Percentiles rank a stretch among this genome's conserved stretches.
Conservation (phyloP, 2,797 vertebrate genomes). For the Poeciliopsis gracilis region DNA sequence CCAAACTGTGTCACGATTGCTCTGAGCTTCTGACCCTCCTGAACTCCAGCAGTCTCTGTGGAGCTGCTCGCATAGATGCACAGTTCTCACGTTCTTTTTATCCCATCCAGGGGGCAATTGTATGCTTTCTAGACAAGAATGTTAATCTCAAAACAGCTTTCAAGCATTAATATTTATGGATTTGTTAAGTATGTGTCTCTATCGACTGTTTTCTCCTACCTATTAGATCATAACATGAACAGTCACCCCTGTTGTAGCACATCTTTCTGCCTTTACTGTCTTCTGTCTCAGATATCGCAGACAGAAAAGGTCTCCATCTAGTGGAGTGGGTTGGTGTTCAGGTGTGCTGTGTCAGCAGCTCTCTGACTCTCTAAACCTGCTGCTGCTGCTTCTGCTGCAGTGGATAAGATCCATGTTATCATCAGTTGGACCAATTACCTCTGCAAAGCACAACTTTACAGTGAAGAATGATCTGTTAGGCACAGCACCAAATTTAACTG, state of each 20-base stretch:
- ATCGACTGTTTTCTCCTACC: conserved; percentile 22
- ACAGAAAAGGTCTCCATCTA: conserved; percentile 64
- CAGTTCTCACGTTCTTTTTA: conserved; percentile 14
- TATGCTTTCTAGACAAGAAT: conserved; percentile 13
- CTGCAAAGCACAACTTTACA: conserved; percentile 39
- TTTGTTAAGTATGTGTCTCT: background rate
- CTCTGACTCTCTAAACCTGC: conserved; percentile 47
- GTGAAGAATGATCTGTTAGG: conserved; percentile 63
- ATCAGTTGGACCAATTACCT: conserved; percentile 58
- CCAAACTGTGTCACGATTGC: conserved; percentile 10
- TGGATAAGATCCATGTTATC: conserved; percentile 58
- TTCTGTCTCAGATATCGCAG: conserved; percentile 32
- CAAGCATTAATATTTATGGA: background rate
- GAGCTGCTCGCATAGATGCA: conserved; percentile 20
- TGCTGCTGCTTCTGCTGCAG: conserved; percentile 38
- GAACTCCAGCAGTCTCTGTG: conserved; percentile 31
- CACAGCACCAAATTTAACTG: conserved; percentile 53
- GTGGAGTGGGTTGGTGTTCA: conserved; percentile 60
- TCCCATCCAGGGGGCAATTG: conserved; percentile 9
- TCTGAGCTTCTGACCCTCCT: conserved; percentile 39
- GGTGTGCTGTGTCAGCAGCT: conserved; percentile 80
- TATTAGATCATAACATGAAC: conserved; percentile 5
- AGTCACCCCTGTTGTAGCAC: background rate
- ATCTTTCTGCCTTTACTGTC: conserved; percentile 18
- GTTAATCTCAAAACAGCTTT: background rate